Base-by-base conservation (phyloP, 2,888 invertebrate species). In the Alloscopus bannaensis region DNA sequence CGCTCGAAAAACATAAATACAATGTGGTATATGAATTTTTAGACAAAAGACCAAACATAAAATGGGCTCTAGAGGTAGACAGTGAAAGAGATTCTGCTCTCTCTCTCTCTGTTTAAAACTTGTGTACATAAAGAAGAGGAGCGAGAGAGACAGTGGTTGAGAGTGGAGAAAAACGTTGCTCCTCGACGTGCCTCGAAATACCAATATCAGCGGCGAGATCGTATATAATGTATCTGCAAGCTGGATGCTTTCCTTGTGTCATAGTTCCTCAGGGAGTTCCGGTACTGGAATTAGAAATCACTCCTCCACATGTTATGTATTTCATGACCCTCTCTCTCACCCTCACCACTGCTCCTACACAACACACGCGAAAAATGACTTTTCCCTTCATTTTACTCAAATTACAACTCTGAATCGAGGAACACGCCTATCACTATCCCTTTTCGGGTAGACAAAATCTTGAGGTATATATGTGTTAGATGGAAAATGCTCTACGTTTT, bases 261-360 rank as follows among this genome's bases (percentile, higher is more conserved):
- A 65, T 70, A 70, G 70, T 70, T 70, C 77, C 77, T 70, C 28
- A 45, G 77, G 70, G 77, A 77, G 70, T 70, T 77, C 65, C 77
- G 64, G 70, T 57, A 62, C 47, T 77, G 77, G 77, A 77, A 77
- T 77, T 77, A 77, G 77, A 77, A 77, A 77, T 77, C 77, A 77
- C 70, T 77, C 50, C 64, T 55, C 64, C 57, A 65, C 70, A 77
- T n/a, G n/a, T 77, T 77, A 70, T 65, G 62, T 62, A 62, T 71
- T 71, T 71, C 55, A 64, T 65, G 55, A 36, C 40, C 42, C 69
- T 45, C 59, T 6, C 52, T 69, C 57, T 28, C 22, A 20, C 18
- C 47, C 64, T 70, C 65, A 65, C 68, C 42, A 62, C 29, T 6
- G 31, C 42, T 72, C 29, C 52, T 24, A 3, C 16, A 36, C 36